phyloP scores from a whole-genome alignment of 92 coral and sea anemone species.

The Actinostola sp. region DNA sequence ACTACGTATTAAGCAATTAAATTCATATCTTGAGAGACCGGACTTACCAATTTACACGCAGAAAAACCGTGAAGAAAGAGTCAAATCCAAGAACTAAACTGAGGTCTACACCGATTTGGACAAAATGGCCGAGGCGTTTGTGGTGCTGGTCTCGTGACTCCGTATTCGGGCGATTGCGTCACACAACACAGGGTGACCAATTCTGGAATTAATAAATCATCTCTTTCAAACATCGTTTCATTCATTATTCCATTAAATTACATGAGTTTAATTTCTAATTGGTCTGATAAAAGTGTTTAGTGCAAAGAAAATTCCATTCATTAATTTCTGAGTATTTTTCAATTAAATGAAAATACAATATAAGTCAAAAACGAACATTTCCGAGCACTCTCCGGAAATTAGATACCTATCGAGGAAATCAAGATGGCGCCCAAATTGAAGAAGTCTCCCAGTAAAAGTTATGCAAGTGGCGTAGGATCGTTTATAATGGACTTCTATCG shows the following conservation, averaged over 20 bases:
- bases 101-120: slow-evolving; percentile 33
- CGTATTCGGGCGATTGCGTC: slow-evolving; percentile 67
- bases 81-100: slow-evolving; percentile 38
- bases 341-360: not conserved
- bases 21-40: not conserved
- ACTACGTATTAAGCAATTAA: not conserved
- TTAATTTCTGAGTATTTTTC: no score
- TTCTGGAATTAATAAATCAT: not conserved
- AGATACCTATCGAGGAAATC: not conserved
- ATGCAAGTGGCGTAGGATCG: slow-evolving; percentile 45
- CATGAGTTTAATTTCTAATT: no score
- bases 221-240: not conserved
- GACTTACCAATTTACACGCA: slow-evolving; percentile 32
- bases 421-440: slow-evolving; percentile 89
- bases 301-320: no score
- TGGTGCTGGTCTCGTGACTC: slow-evolving; percentile 70
- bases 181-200: slow-evolving; percentile 55
- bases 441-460: slow-evolving; percentile 46
- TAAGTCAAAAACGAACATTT: not conserved
- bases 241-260: no score
- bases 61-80: slow-evolving; percentile 27
- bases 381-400: slow-evolving; percentile 27
- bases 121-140: slow-evolving; percentile 90
- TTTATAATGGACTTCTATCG: slow-evolving; percentile 81
- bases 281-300: no score